These are phyloP conservation scores for Drosophila pandora DNA, from an alignment of 1,140 invertebrate species.

Conservation along the genomic window DNA sequence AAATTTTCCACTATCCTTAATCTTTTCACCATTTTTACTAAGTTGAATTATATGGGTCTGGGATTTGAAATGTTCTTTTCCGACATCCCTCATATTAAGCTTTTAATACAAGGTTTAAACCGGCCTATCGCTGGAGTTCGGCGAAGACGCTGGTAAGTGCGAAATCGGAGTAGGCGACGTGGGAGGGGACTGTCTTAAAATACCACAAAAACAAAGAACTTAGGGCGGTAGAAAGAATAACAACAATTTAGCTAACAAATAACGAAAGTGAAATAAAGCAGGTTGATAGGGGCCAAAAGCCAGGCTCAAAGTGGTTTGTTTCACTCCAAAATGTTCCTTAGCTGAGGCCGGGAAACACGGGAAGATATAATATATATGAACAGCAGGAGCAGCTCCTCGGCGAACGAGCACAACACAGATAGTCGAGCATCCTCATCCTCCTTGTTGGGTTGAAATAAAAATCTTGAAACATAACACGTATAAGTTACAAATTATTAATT, in stretches of 20 bases:
- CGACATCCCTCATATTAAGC: conserved; percentile 7
- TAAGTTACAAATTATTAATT: background rate
- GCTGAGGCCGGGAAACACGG: conserved; percentile 14
- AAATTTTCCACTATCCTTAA: conserved; percentile 29
- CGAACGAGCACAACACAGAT: conserved; percentile 38
- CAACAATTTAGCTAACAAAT: conserved; percentile 71
- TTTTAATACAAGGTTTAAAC: conserved; percentile 34
- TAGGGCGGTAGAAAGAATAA: conserved; percentile 25
- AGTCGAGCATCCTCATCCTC: conserved; percentile 38
- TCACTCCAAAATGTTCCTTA: conserved; percentile 2
- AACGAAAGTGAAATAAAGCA: conserved; percentile 46
- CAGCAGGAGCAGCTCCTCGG: conserved; percentile 46
- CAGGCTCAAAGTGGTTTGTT: background rate
- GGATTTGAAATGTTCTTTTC: conserved; percentile 14
- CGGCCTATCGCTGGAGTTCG: conserved; percentile 2
- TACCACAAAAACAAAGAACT: conserved; percentile 52
- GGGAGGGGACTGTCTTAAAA: conserved; percentile 40
- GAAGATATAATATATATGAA: conserved; percentile 38
- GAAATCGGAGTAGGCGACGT: background rate
- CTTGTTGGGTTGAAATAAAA: conserved; percentile 20
- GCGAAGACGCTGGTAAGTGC: background rate
- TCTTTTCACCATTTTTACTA: conserved; percentile 40
- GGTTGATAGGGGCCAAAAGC: background rate
- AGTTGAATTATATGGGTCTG: conserved; percentile 17
- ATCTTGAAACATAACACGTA: conserved; percentile 22